Base-by-base conservation (phyloP, 1,140 invertebrate species). In the Drosophila trapezifrons region DNA sequence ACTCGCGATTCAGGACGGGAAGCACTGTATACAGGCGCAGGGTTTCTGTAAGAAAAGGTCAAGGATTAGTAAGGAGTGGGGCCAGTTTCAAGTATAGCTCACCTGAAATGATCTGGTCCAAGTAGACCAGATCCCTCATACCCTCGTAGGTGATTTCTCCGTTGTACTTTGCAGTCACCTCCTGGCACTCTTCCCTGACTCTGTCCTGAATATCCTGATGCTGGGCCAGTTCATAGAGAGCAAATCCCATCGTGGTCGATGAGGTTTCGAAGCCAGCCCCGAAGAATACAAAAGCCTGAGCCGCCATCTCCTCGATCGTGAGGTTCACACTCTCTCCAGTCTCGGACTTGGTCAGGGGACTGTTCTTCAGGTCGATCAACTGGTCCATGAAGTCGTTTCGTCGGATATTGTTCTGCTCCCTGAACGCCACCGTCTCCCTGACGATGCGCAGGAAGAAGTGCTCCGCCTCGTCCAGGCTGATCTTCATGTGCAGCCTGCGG, bases 261-360 rank as follows among this genome's bases (percentile, higher is more conserved):
- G 94, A 94, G 0, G 95, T 95, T 58, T 95, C 95, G 70, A 94
- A 95, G 20, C 94, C 94, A 52, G 94, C 95, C 2, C 93, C 74
- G 42, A 94, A 93, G 51, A 95, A 94, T 0, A 94, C 70, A 42
- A 93, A 93, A 0, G 92, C 82, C 80, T 94, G 93, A 1, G 93
- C 93, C 4, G 92, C 91, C 5, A 94, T 84, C 47, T 91, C 84
- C 32, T 86, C 87, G 15, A 91, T 70, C 0, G 81, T 91, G 3
- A 91, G 43, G 13, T 22, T 80, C 8, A 47, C 74, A 10, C 71
- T 83, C 7, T 80, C 79, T 12, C 80, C 90, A 2, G 75, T 64
- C 32, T 87, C 80, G 0, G 90, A 78, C 17, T 89, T 91, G 1
- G 81, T 59, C 1, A 79, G 35, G 3, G 85, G 90, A 60, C 93